Percentiles rank a stretch among this genome's conserved stretches.
Evolutionary conservation across 2,113 vertebrate genomes (phyloP).

Genomic region (Caretta caretta): DNA sequence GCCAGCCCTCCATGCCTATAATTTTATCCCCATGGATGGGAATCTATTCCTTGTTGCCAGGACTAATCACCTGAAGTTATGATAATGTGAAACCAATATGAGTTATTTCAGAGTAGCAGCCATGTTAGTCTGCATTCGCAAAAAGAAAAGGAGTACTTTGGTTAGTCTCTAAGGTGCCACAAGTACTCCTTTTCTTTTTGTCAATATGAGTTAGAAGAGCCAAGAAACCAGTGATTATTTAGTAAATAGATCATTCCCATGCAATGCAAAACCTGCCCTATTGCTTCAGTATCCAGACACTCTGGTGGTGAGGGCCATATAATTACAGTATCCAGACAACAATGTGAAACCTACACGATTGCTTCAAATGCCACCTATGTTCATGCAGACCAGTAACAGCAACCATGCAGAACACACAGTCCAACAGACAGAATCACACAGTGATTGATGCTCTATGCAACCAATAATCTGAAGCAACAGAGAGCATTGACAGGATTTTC

Average conservation of each 20-base stretch:
- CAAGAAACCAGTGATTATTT: background rate
- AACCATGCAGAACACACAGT: background rate
- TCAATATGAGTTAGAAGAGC: background rate
- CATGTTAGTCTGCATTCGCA: no score
- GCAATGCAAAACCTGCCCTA: background rate
- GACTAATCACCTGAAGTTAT: background rate
- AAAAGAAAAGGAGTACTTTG: no score
- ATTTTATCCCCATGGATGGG: background rate
- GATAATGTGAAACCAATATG: background rate
- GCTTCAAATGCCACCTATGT: background rate
- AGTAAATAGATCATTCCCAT: background rate
- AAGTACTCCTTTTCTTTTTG: no score
- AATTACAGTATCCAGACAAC: background rate
- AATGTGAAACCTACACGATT: background rate
- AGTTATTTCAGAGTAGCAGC: no score
- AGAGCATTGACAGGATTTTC: no score
- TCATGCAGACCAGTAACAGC: background rate
- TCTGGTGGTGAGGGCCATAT: background rate
- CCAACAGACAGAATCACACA: no score
- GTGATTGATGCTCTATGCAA: no score
- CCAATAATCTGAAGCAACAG: no score
- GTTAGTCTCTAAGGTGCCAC: no score
- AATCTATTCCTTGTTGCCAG: background rate
- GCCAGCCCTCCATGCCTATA: background rate
- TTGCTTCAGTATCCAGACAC: background rate